Percentiles rank a stretch among this genome's conserved stretches.
Conservation (phyloP, 2,797 vertebrate genomes). For the Sparus aurata region DNA sequence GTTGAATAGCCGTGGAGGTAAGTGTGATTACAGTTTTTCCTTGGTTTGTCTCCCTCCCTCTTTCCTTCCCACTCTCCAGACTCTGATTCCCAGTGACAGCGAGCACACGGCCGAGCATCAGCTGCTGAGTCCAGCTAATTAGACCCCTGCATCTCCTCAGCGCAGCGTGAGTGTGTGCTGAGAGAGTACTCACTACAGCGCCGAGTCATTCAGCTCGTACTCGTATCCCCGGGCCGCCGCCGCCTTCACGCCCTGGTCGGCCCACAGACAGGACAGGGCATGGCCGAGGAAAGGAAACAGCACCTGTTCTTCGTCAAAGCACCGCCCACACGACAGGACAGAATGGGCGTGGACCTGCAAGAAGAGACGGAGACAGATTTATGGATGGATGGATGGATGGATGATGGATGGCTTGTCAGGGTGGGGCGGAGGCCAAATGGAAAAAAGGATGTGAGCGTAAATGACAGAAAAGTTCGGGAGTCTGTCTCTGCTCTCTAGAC, state of each 20-base stretch:
- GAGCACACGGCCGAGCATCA: constrained; percentile 68
- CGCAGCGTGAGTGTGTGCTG: constrained; percentile 33
- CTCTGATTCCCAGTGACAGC: constrained; percentile 72
- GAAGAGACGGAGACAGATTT: constrained; percentile 34
- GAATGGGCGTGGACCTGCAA: constrained; percentile 80
- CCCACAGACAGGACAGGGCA: constrained; percentile 81
- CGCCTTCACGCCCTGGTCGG: constrained; percentile 77
- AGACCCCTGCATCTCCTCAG: constrained; percentile 67
- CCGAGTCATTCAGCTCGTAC: constrained; percentile 85
- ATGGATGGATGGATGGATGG: constrained; percentile 22
- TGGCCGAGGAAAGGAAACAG: constrained; percentile 80
- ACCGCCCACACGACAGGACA: constrained; percentile 80
- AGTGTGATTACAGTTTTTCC: neutral
- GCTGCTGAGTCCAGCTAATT: constrained; percentile 72
- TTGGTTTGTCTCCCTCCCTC: constrained; percentile 1
- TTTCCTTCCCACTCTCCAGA: constrained; percentile 19
- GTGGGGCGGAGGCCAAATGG: constrained; percentile 25
- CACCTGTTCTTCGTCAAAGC: constrained; percentile 82
- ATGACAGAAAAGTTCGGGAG: constrained; percentile 34
- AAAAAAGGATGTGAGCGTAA: constrained; percentile 22
- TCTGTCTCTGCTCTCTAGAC: constrained; percentile 27
- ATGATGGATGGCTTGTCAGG: constrained; percentile 16
- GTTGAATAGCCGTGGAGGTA: neutral
- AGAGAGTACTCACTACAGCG: constrained; percentile 81
- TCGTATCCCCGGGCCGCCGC: constrained; percentile 79